Percentiles rank a stretch among this genome's conserved stretches.
Evolutionary conservation across 2,113 vertebrate species (phyloP).

Genomic region (Stegostoma tigrinum): DNA sequence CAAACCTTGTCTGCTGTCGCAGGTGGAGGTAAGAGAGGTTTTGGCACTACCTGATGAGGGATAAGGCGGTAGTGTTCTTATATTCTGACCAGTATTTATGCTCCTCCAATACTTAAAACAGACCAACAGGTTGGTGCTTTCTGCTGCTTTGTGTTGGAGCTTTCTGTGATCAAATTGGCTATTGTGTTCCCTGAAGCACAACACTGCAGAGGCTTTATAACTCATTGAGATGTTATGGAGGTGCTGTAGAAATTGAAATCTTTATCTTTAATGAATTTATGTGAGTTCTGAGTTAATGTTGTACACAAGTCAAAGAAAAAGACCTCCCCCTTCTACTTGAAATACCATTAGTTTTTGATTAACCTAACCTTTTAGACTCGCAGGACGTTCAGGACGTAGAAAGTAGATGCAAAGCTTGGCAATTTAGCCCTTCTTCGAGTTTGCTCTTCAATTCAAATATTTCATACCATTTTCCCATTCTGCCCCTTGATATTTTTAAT

Average conservation of each 20-base stretch:
- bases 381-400: no score
- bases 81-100: neutral
- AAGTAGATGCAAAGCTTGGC: no score
- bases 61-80: neutral
- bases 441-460: no score
- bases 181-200: neutral
- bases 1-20: neutral
- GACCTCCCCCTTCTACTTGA: neutral
- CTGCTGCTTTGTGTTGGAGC: neutral
- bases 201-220: neutral
- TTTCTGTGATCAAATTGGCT: neutral
- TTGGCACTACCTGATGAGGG: neutral
- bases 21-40: neutral
- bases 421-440: no score
- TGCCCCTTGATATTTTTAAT: no score
- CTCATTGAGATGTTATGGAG: neutral
- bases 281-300: neutral
- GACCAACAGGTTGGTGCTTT: neutral
- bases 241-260: neutral
- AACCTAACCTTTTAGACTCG: neutral
- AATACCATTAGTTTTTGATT: neutral
- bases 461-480: no score
- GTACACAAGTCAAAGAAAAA: neutral
- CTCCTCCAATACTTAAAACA: neutral
- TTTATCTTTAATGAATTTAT: neutral